These are phyloP conservation scores for Conops quadrifasciatus DNA, from an alignment of 2,888 invertebrate species.

Conservation along the genomic window DNA sequence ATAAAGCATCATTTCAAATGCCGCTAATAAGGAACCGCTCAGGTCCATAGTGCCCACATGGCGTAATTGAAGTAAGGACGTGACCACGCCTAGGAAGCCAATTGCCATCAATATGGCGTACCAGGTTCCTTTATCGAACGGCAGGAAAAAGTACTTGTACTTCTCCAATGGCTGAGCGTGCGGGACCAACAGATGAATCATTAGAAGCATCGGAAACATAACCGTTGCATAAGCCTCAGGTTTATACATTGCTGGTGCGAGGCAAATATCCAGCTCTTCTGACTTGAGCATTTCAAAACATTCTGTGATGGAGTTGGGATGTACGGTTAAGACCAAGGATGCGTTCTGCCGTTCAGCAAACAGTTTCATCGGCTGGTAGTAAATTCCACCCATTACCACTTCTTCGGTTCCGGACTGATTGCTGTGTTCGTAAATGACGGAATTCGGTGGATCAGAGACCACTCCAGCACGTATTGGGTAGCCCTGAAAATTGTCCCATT, in stretches of 20 bases:
- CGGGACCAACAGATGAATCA: conserved; percentile 39
- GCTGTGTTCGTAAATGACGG: conserved; percentile 22
- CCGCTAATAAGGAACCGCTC: too few species aligned
- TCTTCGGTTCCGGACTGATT: neutral
- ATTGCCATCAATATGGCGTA: conserved; percentile 12
- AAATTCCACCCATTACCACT: conserved; percentile 10
- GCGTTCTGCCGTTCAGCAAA: conserved; percentile 32
- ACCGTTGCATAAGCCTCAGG: neutral
- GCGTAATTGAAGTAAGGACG: conserved; percentile 10
- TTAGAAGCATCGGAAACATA: neutral
- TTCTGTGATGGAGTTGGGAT: conserved; percentile 18
- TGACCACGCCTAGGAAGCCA: conserved; percentile 13
- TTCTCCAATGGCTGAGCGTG: conserved; percentile 41
- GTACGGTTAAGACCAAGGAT: conserved; percentile 3
- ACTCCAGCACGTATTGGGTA: conserved; percentile 22
- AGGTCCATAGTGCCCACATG: conserved; percentile 14
- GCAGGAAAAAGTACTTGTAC: conserved; percentile 45
- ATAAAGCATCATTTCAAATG: conserved; percentile 26
- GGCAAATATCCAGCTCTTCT: conserved; percentile 24
- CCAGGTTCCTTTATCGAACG: conserved; percentile 38
- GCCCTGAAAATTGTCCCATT: conserved; percentile 1
- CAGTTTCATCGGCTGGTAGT: neutral
- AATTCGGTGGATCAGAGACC: conserved; percentile 27
- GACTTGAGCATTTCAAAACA: neutral
- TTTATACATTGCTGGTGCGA: neutral